These are phyloP conservation scores for Arctia plantaginis DNA, from an alignment of 2,888 invertebrate species.

Conservation along the genomic window DNA sequence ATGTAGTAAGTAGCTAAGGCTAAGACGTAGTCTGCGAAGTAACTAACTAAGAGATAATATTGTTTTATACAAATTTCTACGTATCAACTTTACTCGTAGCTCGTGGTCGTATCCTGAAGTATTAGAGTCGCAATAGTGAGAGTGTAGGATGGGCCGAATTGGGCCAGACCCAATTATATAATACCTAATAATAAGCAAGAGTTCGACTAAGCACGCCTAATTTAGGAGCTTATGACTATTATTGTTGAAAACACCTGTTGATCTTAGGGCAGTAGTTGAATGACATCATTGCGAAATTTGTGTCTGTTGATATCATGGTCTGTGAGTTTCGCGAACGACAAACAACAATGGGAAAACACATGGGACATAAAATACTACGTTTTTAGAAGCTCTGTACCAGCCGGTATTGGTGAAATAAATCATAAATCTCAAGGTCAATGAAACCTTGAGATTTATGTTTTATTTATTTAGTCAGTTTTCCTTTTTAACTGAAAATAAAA, in stretches of 20 bases:
- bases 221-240: conserved; percentile 13
- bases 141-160: neutral
- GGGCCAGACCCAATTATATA: neutral
- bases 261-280: conserved; percentile 20
- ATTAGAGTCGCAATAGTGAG: neutral
- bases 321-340: conserved; percentile 36
- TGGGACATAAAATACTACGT: conserved; percentile 21
- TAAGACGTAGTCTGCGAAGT: neutral
- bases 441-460: no score
- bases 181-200: conserved; percentile 3
- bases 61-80: neutral
- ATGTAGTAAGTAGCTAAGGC: neutral
- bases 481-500: neutral
- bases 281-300: conserved; percentile 55
- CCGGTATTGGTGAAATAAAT: neutral
- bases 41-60: neutral
- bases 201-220: neutral
- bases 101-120: neutral
- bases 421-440: neutral
- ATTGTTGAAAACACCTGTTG: conserved; percentile 5
- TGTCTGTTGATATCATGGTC: conserved; percentile 34
- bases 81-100: neutral
- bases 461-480: neutral
- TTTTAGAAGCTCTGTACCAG: neutral
- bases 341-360: conserved; percentile 54